phyloP scores from a whole-genome alignment of 2,113 vertebrate species.

The Meles meles region DNA sequence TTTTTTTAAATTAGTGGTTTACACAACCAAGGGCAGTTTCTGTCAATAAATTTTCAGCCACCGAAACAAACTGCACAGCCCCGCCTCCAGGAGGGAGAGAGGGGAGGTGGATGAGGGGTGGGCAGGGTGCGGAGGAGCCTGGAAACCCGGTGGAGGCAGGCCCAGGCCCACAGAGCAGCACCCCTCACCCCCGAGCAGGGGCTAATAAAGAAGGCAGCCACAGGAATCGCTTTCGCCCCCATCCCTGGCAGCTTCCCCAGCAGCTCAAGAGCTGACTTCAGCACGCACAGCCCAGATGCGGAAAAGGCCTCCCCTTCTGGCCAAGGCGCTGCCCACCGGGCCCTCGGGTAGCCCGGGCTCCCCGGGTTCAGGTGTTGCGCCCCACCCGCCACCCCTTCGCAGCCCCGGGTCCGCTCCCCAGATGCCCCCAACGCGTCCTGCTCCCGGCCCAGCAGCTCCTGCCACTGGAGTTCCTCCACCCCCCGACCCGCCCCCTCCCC shows the following conservation, averaged over 20 bases:
- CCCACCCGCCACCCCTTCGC: neutral
- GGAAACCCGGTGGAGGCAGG: neutral
- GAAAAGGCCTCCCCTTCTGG: neutral
- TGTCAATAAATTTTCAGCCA: neutral
- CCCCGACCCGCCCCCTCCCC: neutral
- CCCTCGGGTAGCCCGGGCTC: neutral
- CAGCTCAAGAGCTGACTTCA: neutral
- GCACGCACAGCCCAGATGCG: neutral
- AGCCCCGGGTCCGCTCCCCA: neutral
- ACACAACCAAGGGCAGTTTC: neutral
- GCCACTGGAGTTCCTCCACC: neutral
- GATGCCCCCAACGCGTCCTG: neutral
- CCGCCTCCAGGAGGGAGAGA: neutral
- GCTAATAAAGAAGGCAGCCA: neutral
- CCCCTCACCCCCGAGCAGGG: neutral
- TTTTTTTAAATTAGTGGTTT: conserved; percentile 49
- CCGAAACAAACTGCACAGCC: neutral
- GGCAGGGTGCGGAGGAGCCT: neutral
- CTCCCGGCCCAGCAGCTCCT: fast-evolving
- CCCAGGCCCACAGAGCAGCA: neutral
- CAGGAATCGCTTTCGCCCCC: neutral
- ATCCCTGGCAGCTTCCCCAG: neutral
- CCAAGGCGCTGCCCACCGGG: neutral
- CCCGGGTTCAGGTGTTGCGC: fast-evolving
- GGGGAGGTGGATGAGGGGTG: neutral